A percentile compares a stretch with the other conserved stretches of the same genome.
Evolutionary conservation across 2,113 vertebrate species (phyloP).

Genomic region (Struthidea cinerea): DNA sequence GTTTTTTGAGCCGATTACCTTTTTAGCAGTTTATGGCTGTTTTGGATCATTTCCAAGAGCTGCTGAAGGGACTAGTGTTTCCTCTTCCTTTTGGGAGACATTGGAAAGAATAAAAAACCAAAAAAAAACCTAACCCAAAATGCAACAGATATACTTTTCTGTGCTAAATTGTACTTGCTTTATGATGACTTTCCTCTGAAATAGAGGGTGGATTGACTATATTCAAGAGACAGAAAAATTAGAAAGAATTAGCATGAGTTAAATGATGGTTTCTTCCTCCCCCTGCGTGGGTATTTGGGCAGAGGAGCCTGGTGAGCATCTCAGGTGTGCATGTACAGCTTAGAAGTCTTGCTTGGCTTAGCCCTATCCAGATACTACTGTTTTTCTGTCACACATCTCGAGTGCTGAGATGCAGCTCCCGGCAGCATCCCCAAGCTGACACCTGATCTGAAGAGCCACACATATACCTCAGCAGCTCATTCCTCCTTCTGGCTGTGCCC

Average conservation of each 20-base stretch:
- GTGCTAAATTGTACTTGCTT: background rate
- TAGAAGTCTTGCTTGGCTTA: background rate
- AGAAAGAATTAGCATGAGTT: background rate
- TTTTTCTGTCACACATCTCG: background rate
- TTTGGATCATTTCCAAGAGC: background rate
- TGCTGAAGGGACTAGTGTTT: background rate
- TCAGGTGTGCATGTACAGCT: background rate
- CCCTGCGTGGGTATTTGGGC: background rate
- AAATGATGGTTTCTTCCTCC: background rate
- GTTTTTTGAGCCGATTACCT: background rate
- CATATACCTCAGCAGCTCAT: background rate
- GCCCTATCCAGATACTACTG: background rate
- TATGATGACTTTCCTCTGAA: background rate
- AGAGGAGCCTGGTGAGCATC: background rate
- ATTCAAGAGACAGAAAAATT: background rate
- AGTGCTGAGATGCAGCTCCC: background rate
- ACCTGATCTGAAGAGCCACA: background rate
- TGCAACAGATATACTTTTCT: background rate
- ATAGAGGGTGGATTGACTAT: background rate
- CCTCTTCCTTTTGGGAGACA: background rate
- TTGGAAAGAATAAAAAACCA: background rate
- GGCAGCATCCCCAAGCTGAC: background rate
- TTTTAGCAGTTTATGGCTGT: background rate
- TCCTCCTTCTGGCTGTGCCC: background rate
- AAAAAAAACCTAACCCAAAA: rapidly evolving